A percentile compares a stretch with the other conserved stretches of the same genome.
phyloP scores from a whole-genome alignment of 2,113 vertebrate genomes.

The Morone chrysops region DNA sequence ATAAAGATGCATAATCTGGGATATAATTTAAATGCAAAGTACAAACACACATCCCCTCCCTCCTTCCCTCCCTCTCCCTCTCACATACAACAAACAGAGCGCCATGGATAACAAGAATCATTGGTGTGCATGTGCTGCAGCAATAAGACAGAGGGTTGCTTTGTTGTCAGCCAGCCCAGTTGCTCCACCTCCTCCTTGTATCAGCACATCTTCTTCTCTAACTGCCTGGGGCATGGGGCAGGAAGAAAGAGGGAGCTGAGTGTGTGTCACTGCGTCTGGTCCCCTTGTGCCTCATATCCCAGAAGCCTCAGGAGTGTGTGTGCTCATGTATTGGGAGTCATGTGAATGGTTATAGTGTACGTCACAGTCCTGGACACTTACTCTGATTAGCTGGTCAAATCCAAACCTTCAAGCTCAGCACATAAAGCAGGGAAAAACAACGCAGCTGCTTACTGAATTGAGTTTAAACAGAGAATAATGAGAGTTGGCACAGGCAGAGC shows the following conservation, averaged over 20 bases:
- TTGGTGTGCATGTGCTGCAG: conserved; percentile 72
- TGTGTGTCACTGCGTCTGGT: conserved; percentile 36
- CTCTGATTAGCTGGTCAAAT: conserved; percentile 22
- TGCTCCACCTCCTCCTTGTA: conserved; percentile 65
- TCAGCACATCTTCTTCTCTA: conserved; percentile 61
- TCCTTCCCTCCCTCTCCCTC: background rate
- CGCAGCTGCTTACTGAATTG: conserved; percentile 39
- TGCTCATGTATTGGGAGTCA: conserved; percentile 20
- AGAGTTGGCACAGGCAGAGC: conserved; percentile 49
- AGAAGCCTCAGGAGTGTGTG: conserved; percentile 22
- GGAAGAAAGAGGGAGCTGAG: conserved; percentile 27
- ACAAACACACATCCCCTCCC: conserved; percentile 58
- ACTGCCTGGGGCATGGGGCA: conserved; percentile 50
- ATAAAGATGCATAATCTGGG: conserved; percentile 67
- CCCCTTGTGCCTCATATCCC: conserved; percentile 28
- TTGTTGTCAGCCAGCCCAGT: conserved; percentile 62
- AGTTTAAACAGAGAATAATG: conserved; percentile 65
- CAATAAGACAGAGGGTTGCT: conserved; percentile 71
- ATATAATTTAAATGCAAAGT: conserved; percentile 74
- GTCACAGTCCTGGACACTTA: conserved; percentile 20
- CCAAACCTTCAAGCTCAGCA: conserved; percentile 23
- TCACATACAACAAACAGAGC: conserved; percentile 62
- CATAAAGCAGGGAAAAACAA: conserved; percentile 7
- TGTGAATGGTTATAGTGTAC: conserved; percentile 14
- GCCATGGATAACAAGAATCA: conserved; percentile 60